Percentiles rank a stretch among this genome's conserved stretches.
Conservation (phyloP, 2,888 invertebrate genomes). For the Peribatodes rhomboidaria region DNA sequence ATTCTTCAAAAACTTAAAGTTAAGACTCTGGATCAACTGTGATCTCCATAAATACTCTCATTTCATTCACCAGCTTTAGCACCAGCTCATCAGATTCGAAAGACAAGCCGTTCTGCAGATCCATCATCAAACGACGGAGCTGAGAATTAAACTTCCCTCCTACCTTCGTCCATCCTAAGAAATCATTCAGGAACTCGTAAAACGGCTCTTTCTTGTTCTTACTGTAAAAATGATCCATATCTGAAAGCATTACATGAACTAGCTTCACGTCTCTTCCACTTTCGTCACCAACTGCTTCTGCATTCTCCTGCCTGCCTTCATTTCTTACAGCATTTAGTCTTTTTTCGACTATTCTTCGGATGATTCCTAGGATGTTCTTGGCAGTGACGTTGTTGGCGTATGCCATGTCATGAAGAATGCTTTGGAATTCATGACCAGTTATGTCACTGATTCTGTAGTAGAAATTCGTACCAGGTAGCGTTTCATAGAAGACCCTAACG, state of each 20-base stretch:
- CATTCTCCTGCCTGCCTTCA: slow-evolving; percentile 30
- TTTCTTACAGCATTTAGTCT: slow-evolving; percentile 51
- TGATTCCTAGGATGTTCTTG: slow-evolving; percentile 58
- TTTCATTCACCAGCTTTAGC: slow-evolving; percentile 36
- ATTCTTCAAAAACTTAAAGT: background rate
- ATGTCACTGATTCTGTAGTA: slow-evolving; percentile 57
- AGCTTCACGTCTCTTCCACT: slow-evolving; percentile 62
- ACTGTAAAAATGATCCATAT: slow-evolving; percentile 69
- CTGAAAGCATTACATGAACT: slow-evolving; percentile 68
- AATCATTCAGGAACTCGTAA: slow-evolving; percentile 57
- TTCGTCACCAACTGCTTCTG: slow-evolving; percentile 30
- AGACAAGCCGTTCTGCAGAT: slow-evolving; percentile 24
- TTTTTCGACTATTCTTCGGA: slow-evolving; percentile 58
- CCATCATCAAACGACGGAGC: slow-evolving; percentile 54
- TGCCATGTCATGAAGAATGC: slow-evolving; percentile 70
- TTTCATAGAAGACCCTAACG: slow-evolving; percentile 44
- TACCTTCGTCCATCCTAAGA: slow-evolving; percentile 54
- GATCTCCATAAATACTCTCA: slow-evolving; percentile 42
- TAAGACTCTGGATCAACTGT: slow-evolving; percentile 34
- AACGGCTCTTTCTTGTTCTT: slow-evolving; percentile 59
- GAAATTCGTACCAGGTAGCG: slow-evolving; percentile 55
- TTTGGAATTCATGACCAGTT: slow-evolving; percentile 63
- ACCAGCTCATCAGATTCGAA: slow-evolving; percentile 17
- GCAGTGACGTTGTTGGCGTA: slow-evolving; percentile 61
- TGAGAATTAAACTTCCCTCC: slow-evolving; percentile 49